Percentiles rank a stretch among this genome's conserved stretches.
These are phyloP conservation scores for Andrena marginata DNA, from an alignment of 2,888 invertebrate species.

Conservation along the genomic window DNA sequence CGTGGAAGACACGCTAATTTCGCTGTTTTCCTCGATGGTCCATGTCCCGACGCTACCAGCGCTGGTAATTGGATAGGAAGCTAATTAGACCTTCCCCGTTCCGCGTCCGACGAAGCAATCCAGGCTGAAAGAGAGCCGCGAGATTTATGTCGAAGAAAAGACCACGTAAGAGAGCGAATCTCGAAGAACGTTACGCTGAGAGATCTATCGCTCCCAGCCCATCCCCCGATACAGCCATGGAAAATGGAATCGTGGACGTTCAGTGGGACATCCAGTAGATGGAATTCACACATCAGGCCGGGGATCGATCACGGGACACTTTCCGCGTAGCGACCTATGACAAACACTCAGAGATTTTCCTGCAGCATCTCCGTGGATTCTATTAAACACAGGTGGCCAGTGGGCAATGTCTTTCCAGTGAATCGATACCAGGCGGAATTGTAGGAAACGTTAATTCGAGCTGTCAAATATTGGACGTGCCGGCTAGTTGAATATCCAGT, in stretches of 20 bases:
- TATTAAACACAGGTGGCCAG: slow-evolving; percentile 1
- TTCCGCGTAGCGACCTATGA: slow-evolving; percentile 26
- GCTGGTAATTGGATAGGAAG: slow-evolving; percentile 62
- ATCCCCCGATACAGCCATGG: slow-evolving; percentile 12
- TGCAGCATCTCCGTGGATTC: slow-evolving; percentile 14
- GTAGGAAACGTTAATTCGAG: slow-evolving; percentile 48
- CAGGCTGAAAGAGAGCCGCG: slow-evolving; percentile 62
- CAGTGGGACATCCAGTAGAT: slow-evolving; percentile 60
- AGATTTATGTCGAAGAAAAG: slow-evolving; percentile 69
- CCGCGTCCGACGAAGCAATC: slow-evolving; percentile 58
- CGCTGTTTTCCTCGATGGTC: slow-evolving; percentile 36
- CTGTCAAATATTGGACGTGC: slow-evolving; percentile 50
- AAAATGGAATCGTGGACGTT: slow-evolving; percentile 16
- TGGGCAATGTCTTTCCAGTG: neutral
- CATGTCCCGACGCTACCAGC: slow-evolving; percentile 12
- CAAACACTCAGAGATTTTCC: slow-evolving; percentile 44
- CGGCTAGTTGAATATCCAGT: slow-evolving; percentile 42
- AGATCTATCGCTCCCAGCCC: slow-evolving; percentile 54
- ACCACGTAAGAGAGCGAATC: slow-evolving; percentile 64
- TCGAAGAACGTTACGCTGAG: slow-evolving; percentile 49
- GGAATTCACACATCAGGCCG: slow-evolving; percentile 29
- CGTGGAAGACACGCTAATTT: slow-evolving; percentile 24
- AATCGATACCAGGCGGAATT: slow-evolving; percentile 31
- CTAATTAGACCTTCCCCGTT: slow-evolving; percentile 57
- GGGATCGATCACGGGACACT: slow-evolving; percentile 40